Conservation (phyloP, 2,888 invertebrate genomes). For the Gnatocerus cornutus region DNA sequence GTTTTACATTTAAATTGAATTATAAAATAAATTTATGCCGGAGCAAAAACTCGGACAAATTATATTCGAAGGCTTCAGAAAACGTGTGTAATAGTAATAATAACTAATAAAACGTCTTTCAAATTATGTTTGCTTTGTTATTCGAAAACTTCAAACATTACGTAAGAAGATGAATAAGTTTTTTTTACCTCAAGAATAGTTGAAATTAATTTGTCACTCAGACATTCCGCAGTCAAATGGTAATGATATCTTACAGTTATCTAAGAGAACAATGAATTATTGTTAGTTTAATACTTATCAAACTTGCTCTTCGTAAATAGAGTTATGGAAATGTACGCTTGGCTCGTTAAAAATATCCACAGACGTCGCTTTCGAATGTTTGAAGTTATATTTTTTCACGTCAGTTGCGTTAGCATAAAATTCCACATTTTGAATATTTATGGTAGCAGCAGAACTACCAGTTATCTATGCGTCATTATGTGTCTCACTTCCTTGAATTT, state of each 20-base stretch:
- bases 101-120: not conserved
- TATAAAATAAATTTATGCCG: too few relatives aligned
- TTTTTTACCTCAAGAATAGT: too few relatives aligned
- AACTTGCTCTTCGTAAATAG: constrained; percentile 19
- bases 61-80: not conserved
- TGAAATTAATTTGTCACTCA: too few relatives aligned
- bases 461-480: constrained; percentile 16
- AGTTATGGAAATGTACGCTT: constrained; percentile 32
- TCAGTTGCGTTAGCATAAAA: not conserved
- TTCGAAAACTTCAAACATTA: not conserved
- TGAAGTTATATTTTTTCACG: not conserved
- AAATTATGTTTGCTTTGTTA: not conserved
- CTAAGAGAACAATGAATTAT: constrained; percentile 19
- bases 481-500: constrained; percentile 38
- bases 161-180: not conserved
- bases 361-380: not conserved
- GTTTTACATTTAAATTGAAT: not conserved
- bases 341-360: constrained; percentile 11
- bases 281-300: constrained; percentile 24
- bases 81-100: too few relatives aligned
- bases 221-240: too few relatives aligned
- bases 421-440: not conserved
- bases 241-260: not conserved
- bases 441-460: too few relatives aligned
- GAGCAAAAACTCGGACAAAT: not conserved